Conservation (phyloP, 2,888 invertebrate genomes). For the Eretmocerus hayati region DNA sequence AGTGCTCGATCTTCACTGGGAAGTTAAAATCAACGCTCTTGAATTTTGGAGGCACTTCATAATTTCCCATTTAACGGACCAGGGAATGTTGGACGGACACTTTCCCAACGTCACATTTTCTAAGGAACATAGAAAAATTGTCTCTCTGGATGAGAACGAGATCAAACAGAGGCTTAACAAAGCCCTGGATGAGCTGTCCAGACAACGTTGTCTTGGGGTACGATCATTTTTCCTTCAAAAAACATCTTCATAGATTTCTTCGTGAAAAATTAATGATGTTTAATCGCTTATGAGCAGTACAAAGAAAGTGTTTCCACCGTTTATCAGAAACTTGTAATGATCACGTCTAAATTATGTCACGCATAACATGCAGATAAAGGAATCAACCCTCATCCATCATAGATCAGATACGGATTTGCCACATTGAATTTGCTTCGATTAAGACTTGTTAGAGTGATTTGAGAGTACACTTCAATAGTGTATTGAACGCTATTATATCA, state of each 20-base stretch:
- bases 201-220: slow-evolving; percentile 62
- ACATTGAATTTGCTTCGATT: too few relatives aligned
- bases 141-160: slow-evolving; percentile 62
- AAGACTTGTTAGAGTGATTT: too few relatives aligned
- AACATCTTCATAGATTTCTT: not conserved
- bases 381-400: too few relatives aligned
- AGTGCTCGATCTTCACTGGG: slow-evolving; percentile 72
- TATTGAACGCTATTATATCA: too few relatives aligned
- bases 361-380: too few relatives aligned
- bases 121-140: slow-evolving; percentile 69
- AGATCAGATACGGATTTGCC: too few relatives aligned
- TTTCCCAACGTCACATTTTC: slow-evolving; percentile 77
- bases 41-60: slow-evolving; percentile 68
- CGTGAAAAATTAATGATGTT: too few relatives aligned
- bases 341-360: too few relatives aligned
- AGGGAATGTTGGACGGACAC: slow-evolving; percentile 77
- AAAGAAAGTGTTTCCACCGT: too few relatives aligned
- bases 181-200: slow-evolving; percentile 61
- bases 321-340: too few relatives aligned
- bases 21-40: slow-evolving; percentile 67
- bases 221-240: not conserved
- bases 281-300: too few relatives aligned
- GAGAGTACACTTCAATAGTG: too few relatives aligned
- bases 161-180: slow-evolving; percentile 59
- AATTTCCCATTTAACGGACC: slow-evolving; percentile 58